Evolutionary conservation across 1,140 invertebrate genomes (phyloP).

Genomic region (Agrilus planipennis): DNA sequence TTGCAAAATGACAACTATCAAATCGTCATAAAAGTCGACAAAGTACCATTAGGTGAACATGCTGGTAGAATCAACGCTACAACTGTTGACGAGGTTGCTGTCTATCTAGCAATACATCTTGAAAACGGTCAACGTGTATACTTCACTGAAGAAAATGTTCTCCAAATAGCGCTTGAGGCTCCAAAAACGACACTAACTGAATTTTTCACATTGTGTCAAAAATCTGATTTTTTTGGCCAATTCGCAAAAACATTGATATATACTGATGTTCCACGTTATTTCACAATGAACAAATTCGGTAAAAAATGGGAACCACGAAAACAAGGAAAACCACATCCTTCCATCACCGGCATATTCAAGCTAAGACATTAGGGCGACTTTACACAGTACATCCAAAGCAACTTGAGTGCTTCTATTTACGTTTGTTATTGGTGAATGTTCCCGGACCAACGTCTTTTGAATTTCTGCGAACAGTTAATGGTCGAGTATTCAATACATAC

Average conservation of each 20-base stretch:
- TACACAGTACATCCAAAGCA: constrained; percentile 31
- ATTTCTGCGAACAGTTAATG: constrained; percentile 27
- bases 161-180: constrained; percentile 17
- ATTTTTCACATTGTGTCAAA: constrained; percentile 18
- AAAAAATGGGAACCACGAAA: constrained; percentile 14
- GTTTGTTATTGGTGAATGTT: constrained; percentile 18
- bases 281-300: constrained; percentile 25
- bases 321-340: constrained; percentile 15
- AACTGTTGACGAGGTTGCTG: no score
- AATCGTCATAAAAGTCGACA: no score
- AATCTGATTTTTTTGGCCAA: background rate
- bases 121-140: constrained; percentile 23
- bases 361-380: constrained; percentile 20
- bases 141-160: constrained; percentile 15
- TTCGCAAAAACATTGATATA: constrained; percentile 32
- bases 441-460: constrained; percentile 28
- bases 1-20: no score
- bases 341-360: constrained; percentile 9
- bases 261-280: constrained; percentile 29
- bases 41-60: no score
- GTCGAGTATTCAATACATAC: constrained; percentile 17
- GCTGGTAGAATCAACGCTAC: no score
- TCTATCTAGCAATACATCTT: constrained; percentile 28
- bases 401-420: constrained; percentile 11
- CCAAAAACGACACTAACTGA: constrained; percentile 18